phyloP scores from a whole-genome alignment of 1,140 invertebrate genomes.

The Apis cerana region DNA sequence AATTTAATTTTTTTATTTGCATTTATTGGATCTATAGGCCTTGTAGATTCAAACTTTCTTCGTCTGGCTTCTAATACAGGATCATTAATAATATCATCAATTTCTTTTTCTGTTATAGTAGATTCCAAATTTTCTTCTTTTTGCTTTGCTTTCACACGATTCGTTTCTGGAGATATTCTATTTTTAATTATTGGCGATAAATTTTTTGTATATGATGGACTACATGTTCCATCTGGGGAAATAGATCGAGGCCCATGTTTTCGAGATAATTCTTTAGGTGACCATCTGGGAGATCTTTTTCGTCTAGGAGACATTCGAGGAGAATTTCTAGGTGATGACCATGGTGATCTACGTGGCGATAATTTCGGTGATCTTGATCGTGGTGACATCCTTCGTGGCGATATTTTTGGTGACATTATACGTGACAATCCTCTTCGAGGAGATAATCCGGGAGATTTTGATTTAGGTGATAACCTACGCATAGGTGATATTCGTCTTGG shows the following conservation, averaged over 20 bases:
- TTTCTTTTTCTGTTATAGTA: conserved; percentile 48
- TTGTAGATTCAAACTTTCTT: conserved; percentile 76
- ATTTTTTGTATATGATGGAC: conserved; percentile 44
- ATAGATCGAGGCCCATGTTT: conserved; percentile 57
- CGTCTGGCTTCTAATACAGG: conserved; percentile 75
- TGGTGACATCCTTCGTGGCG: conserved; percentile 58
- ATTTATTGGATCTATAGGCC: conserved; percentile 70
- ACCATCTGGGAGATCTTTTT: conserved; percentile 64
- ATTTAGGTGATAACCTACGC: conserved; percentile 49
- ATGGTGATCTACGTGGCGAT: conserved; percentile 70
- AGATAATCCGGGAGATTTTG: conserved; percentile 62
- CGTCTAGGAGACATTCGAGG: conserved; percentile 65
- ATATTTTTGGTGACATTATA: conserved; percentile 58
- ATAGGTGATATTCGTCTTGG: conserved; percentile 56
- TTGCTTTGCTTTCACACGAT: conserved; percentile 57
- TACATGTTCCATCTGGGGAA: conserved; percentile 48
- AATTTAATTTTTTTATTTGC: conserved; percentile 79
- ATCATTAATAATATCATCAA: conserved; percentile 59
- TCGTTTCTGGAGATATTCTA: conserved; percentile 53
- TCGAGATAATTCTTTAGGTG: conserved; percentile 62
- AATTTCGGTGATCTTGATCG: conserved; percentile 59
- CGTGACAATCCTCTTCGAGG: conserved; percentile 55
- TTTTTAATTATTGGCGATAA: conserved; percentile 48
- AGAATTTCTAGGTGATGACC: conserved; percentile 73
- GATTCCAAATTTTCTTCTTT: conserved; percentile 55